A percentile compares a stretch with the other conserved stretches of the same genome.
Conservation (phyloP, 2,888 invertebrate species). For the Eupelmus urozonus region DNA sequence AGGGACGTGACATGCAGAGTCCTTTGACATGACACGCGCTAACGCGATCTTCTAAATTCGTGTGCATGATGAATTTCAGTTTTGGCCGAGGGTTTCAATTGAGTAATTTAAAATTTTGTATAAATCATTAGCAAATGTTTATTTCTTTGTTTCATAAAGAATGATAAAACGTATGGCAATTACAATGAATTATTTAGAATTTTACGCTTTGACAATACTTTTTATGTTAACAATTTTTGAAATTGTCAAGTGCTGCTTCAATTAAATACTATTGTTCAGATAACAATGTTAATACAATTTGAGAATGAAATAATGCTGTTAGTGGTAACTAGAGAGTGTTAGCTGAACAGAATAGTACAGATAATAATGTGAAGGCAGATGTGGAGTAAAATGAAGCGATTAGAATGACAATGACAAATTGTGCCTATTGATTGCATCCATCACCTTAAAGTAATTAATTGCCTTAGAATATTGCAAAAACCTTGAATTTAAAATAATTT, state of each 20-base stretch:
- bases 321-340: too few species aligned
- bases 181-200: not conserved
- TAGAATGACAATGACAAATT: slow-evolving; percentile 27
- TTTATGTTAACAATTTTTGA: slow-evolving; percentile 24
- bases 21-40: slow-evolving; percentile 8
- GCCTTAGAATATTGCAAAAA: slow-evolving; percentile 12
- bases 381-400: not conserved
- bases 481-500: slow-evolving; percentile 25
- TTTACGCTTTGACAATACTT: too few species aligned
- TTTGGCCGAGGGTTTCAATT: not conserved
- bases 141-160: not conserved
- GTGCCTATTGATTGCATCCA: not conserved
- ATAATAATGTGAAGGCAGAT: slow-evolving; percentile 25
- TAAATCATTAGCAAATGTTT: slow-evolving; percentile 22
- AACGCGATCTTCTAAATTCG: too few species aligned
- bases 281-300: slow-evolving; percentile 22
- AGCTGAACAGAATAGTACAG: too few species aligned
- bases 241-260: not conserved
- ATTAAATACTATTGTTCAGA: not conserved
- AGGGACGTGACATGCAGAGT: not conserved
- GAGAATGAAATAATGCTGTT: not conserved
- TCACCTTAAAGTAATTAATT: not conserved
- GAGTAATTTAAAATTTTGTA: slow-evolving; percentile 8
- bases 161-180: slow-evolving; percentile 21
- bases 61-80: not conserved